Evolutionary conservation across 2,113 vertebrate species (phyloP).

Genomic region (sheep (Ovis aries)): ARS-UI_Ramb_v3.0 NC_056080.1:112139501-112140000

Average conservation of each 20-base stretch:
- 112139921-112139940: background rate
- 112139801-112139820: background rate
- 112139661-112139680: background rate
- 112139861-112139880: background rate
- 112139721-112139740: background rate
- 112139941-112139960: background rate
- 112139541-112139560: background rate
- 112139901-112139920: background rate
- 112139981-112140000: background rate
- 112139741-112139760: background rate
- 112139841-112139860: background rate
- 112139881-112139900: background rate
- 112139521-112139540: background rate
- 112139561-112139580: background rate
- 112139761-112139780: background rate
- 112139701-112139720: background rate
- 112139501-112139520: background rate
- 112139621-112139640: background rate
- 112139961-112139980: background rate
- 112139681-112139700: background rate
- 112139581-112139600: background rate
- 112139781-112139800: background rate
- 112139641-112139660: background rate
- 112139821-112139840: background rate
- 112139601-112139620: background rate